phyloP scores from a whole-genome alignment of 2,888 invertebrate genomes.

The Scaeva pyrastri region DNA sequence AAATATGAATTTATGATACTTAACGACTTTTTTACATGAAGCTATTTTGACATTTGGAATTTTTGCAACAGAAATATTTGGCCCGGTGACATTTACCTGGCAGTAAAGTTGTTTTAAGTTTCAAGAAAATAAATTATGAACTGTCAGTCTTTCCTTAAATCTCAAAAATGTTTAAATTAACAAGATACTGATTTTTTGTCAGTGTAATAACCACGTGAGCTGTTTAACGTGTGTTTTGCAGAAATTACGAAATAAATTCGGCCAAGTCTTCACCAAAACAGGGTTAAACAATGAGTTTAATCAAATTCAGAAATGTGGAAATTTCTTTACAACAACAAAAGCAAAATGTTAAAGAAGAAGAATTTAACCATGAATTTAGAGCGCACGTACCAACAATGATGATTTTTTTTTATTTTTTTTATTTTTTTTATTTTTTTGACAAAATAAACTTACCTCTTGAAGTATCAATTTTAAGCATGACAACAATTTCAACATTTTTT shows the following conservation, averaged over 20 bases:
- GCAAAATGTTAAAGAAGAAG: background rate
- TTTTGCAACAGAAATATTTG: too few species aligned
- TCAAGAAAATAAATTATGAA: too few species aligned
- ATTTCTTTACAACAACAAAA: background rate
- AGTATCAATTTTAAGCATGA: conserved; percentile 24
- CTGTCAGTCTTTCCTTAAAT: too few species aligned
- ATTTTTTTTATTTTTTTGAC: background rate
- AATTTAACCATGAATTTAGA: conserved; percentile 10
- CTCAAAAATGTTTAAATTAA: too few species aligned
- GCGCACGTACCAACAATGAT: conserved; percentile 1
- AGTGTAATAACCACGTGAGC: background rate
- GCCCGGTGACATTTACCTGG: too few species aligned
- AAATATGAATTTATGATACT: background rate
- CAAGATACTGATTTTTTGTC: background rate
- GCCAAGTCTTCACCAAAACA: conserved; percentile 43
- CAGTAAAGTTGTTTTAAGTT: too few species aligned
- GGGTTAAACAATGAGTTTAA: conserved; percentile 30
- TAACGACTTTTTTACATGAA: too few species aligned
- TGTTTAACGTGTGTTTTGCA: conserved; percentile 34
- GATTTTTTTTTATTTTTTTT: background rate
- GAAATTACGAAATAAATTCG: conserved; percentile 55
- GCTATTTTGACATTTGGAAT: too few species aligned
- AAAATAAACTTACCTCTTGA: background rate
- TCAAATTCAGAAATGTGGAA: conserved; percentile 17
- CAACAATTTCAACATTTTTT: conserved; percentile 20